These are phyloP conservation scores for Seira musarum DNA, from an alignment of 2,888 invertebrate species.

Conservation along the genomic window DNA sequence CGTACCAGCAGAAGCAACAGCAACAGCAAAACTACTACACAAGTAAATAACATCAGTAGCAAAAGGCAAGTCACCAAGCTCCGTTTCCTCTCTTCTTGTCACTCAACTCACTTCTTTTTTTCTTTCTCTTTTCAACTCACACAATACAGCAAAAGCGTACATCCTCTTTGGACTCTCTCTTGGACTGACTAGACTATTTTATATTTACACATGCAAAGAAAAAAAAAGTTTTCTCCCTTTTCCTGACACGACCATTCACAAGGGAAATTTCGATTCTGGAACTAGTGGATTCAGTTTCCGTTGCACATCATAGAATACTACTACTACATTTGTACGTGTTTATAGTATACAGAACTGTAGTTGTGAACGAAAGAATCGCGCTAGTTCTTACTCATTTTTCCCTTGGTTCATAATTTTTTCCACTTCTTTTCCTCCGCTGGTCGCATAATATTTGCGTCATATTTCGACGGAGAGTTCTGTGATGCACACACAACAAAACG, in stretches of 20 bases:
- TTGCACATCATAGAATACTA: conserved; percentile 7
- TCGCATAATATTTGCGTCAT: conserved; percentile 51
- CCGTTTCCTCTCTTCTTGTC: conserved; percentile 50
- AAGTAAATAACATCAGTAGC: no score
- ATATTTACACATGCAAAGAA: no score
- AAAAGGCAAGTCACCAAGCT: neutral
- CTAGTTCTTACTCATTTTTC: neutral
- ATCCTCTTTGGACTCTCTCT: no score
- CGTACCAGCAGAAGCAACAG: no score
- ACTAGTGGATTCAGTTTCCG: conserved; percentile 35
- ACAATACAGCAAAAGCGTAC: neutral
- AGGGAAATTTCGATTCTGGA: conserved; percentile 44
- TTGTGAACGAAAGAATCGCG: no score
- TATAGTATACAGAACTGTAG: no score
- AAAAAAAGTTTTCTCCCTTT: conserved; percentile 15
- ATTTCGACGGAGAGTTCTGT: neutral
- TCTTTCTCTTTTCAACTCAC: neutral
- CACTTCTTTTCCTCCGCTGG: conserved; percentile 22
- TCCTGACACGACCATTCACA: conserved; percentile 42
- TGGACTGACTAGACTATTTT: no score
- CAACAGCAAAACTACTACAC: no score
- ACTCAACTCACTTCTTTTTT: conserved; percentile 25
- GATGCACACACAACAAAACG: no score
- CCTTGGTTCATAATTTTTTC: conserved; percentile 48
- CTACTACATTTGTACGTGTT: no score